phyloP scores from a whole-genome alignment of 2,888 invertebrate species.

The Hemaris fuciformis region DNA sequence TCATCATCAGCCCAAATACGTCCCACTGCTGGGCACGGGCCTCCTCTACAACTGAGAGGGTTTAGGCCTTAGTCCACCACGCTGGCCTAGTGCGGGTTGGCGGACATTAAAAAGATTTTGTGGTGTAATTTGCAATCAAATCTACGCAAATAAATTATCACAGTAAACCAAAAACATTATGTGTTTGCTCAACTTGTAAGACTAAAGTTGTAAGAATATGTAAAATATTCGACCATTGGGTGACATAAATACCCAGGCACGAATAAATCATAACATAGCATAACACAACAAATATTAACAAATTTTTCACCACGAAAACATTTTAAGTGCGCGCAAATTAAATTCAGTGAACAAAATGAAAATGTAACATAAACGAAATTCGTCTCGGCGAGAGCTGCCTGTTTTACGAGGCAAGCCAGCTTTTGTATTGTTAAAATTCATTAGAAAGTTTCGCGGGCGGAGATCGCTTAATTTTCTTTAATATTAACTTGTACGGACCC shows the following conservation, averaged over 20 bases:
- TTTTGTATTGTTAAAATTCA: constrained; percentile 67
- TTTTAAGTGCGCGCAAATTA: background rate
- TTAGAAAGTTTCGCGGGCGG: constrained; percentile 64
- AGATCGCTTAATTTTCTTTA: constrained; percentile 81
- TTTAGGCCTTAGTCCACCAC: too few species aligned
- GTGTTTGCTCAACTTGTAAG: background rate
- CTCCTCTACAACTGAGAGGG: too few species aligned
- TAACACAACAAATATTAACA: background rate
- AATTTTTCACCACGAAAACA: background rate
- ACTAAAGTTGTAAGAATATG: background rate
- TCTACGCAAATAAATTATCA: too few species aligned
- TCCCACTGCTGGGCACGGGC: too few species aligned
- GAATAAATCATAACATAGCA: background rate
- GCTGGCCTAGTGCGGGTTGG: too few species aligned
- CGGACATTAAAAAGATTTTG: too few species aligned
- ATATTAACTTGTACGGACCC: constrained; percentile 79
- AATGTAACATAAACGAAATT: background rate
- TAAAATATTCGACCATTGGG: background rate
- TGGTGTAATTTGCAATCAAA: too few species aligned
- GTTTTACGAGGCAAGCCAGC: constrained; percentile 7
- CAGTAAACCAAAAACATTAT: too few species aligned
- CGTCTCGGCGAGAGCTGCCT: constrained; percentile 3
- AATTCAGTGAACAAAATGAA: constrained; percentile 2
- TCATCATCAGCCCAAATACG: too few species aligned
- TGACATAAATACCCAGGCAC: background rate